phyloP scores from a whole-genome alignment of 1,140 invertebrate species.

The Lineus longissimus region DNA sequence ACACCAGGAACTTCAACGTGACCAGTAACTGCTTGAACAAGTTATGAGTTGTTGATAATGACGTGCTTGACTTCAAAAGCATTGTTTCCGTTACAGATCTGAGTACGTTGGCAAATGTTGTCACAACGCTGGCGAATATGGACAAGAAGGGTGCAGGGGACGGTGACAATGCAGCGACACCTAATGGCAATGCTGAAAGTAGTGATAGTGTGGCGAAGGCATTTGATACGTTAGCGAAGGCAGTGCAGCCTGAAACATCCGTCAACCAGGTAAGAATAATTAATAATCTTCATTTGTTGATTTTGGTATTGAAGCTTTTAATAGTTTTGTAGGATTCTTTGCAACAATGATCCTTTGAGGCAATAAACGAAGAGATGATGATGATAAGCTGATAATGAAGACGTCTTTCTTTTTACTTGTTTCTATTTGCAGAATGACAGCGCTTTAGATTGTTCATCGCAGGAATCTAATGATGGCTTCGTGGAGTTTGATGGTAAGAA shows the following conservation, averaged over 20 bases:
- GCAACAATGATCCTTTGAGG: too few species aligned
- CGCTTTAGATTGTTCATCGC: not conserved
- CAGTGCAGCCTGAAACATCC: slow-evolving; percentile 47
- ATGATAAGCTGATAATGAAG: too few species aligned
- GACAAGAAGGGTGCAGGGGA: slow-evolving; percentile 60
- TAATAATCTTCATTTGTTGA: too few species aligned
- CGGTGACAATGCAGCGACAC: slow-evolving; percentile 32
- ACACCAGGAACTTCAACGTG: too few species aligned
- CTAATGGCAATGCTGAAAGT: slow-evolving; percentile 10
- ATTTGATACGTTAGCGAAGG: slow-evolving; percentile 71
- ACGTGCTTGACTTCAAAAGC: too few species aligned
- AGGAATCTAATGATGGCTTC: too few species aligned
- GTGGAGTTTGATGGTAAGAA: slow-evolving; percentile 13
- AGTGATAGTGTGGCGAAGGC: slow-evolving; percentile 61
- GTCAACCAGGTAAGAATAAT: slow-evolving; percentile 26
- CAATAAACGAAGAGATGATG: slow-evolving; percentile 5
- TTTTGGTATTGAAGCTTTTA: too few species aligned
- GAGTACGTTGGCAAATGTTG: slow-evolving; percentile 57
- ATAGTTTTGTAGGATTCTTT: too few species aligned
- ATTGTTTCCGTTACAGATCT: slow-evolving; percentile 43
- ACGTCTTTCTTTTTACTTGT: slow-evolving; percentile 1
- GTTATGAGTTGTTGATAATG: too few species aligned
- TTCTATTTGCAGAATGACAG: not conserved
- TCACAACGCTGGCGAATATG: slow-evolving; percentile 58
- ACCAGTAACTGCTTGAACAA: too few species aligned